Percentiles rank a stretch among this genome's conserved stretches.
Evolutionary conservation across 2,888 invertebrate species (phyloP).

Genomic region (Byasa hedistus): DNA sequence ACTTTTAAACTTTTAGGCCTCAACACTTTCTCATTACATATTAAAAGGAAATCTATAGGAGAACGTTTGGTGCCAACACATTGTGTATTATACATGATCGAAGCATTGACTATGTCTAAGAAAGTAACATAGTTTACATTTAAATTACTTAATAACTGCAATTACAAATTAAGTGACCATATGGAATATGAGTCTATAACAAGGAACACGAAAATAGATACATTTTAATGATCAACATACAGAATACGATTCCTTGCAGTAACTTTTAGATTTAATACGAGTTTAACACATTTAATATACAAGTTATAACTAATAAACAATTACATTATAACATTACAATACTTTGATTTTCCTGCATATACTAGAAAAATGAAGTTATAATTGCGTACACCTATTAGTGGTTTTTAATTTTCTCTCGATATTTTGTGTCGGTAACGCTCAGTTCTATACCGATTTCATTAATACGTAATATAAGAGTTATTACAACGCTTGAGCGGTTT

Average conservation of each 20-base stretch:
- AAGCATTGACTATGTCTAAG: slow-evolving; percentile 31
- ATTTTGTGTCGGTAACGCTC: slow-evolving; percentile 43
- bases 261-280: slow-evolving; percentile 67
- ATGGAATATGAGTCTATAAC: slow-evolving; percentile 33
- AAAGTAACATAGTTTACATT: slow-evolving; percentile 26
- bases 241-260: slow-evolving; percentile 56
- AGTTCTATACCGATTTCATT: slow-evolving; percentile 41
- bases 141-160: slow-evolving; percentile 31
- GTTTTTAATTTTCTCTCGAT: slow-evolving; percentile 32
- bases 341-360: slow-evolving; percentile 60
- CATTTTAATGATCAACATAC: slow-evolving; percentile 48
- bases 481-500: slow-evolving; percentile 44
- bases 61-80: slow-evolving; percentile 33
- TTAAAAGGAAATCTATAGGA: slow-evolving; percentile 35
- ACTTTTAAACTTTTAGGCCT: slow-evolving; percentile 34
- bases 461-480: slow-evolving; percentile 38
- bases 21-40: slow-evolving; percentile 29
- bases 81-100: slow-evolving; percentile 37
- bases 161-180: slow-evolving; percentile 28
- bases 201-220: slow-evolving; percentile 47
- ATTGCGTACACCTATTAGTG: slow-evolving; percentile 53
- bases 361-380: slow-evolving; percentile 50
- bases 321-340: slow-evolving; percentile 59
- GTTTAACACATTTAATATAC: slow-evolving; percentile 55
- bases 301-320: slow-evolving; percentile 65